A percentile compares a stretch with the other conserved stretches of the same genome.
phyloP scores from a whole-genome alignment of 2,113 vertebrate genomes.

The Pogona vitticeps region DNA sequence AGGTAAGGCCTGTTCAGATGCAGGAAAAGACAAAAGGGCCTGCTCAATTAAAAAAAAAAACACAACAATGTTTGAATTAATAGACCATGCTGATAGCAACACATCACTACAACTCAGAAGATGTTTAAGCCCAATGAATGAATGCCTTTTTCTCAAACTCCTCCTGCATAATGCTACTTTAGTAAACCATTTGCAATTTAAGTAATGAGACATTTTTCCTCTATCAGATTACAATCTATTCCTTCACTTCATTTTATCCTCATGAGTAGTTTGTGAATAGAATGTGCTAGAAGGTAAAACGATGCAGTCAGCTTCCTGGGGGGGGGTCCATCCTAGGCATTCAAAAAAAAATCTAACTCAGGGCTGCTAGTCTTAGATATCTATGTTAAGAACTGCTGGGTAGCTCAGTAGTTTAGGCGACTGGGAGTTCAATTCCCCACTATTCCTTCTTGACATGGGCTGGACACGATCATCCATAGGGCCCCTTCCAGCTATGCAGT shows the following conservation, averaged over 20 bases:
- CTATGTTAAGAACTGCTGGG: too few relatives aligned
- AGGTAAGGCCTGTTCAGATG: not conserved
- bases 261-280: not conserved
- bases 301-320: not conserved
- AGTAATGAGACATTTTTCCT: not conserved
- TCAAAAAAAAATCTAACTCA: not conserved
- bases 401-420: too few relatives aligned
- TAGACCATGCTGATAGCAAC: not conserved
- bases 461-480: too few relatives aligned
- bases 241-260: not conserved
- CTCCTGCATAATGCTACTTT: not conserved
- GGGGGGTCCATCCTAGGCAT: not conserved
- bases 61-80: not conserved
- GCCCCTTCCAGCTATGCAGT: too few relatives aligned
- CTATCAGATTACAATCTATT: not conserved
- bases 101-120: slow-evolving; percentile 19
- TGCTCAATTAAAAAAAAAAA: not conserved
- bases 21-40: not conserved
- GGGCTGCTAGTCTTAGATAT: not conserved
- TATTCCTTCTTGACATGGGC: too few relatives aligned
- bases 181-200: not conserved
- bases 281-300: not conserved
- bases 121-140: not conserved
- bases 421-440: too few relatives aligned
- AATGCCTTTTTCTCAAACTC: not conserved